These are phyloP conservation scores for Ciconia nigra DNA, from an alignment of 2,797 vertebrate species.

Conservation along the genomic window DNA sequence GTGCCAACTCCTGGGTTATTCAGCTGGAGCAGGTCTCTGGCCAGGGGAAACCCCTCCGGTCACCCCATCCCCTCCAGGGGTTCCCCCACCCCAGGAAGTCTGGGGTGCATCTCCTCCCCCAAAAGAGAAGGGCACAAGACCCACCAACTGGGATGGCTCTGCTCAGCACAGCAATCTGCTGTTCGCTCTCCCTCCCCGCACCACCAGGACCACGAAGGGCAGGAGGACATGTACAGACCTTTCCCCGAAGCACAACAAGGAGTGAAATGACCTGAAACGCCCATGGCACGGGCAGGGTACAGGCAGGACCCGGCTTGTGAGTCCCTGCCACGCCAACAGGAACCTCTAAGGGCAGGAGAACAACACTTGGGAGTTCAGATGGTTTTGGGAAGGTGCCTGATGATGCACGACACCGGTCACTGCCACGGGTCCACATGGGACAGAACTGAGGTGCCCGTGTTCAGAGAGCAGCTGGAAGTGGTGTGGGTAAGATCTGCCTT, in stretches of 20 bases:
- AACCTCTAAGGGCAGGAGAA: neutral
- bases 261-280: neutral
- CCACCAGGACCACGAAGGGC: neutral
- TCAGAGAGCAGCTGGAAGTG: neutral
- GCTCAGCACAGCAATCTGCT: neutral
- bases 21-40: neutral
- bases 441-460: neutral
- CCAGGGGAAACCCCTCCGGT: accelerated
- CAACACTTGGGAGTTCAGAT: neutral
- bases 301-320: neutral
- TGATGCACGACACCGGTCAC: accelerated
- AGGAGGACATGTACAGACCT: accelerated
- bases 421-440: neutral
- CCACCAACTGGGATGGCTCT: neutral
- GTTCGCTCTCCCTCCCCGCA: neutral
- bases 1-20: neutral
- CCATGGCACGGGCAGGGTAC: accelerated
- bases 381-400: neutral
- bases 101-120: neutral
- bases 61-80: neutral
- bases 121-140: neutral
- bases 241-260: neutral
- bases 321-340: accelerated
- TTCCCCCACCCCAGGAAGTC: neutral
- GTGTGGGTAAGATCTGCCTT: neutral